Evolutionary conservation across 2,888 invertebrate species (phyloP), one percentile per base, ranked within the genome.

Genomic region (Theodoxus fluviatilis): DNA sequence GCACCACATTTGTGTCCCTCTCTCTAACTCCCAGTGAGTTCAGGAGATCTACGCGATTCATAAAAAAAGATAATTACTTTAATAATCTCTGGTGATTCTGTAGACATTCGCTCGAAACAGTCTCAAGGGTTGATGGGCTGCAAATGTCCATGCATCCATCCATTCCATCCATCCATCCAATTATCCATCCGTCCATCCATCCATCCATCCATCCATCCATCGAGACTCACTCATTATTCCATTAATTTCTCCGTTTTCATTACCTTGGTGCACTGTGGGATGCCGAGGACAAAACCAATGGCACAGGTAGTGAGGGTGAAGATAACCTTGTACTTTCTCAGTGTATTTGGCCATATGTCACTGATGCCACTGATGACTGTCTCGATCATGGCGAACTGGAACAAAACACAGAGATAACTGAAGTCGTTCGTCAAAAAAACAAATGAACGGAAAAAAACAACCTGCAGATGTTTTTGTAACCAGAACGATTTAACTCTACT

Each of bases 321-420:
- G 6, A 76, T 65, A 1, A 75, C 70, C 71, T 84, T 85, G 40
- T 73, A 69, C 63, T 73, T 77, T n/a, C 81, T 72, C 9, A 85
- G 76, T 7, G 75, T 52, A 0, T 25, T 65, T 4, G 84, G 84
- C 70, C 81, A 84, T 25, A 84, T 76, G 73, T 85, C 85, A 0
- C 79, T 74, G 22, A 83, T 72, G 6, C 81, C 84, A 40, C 82
- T 83, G 57, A 84, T 80, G 1, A 85, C 80, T 1, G 83, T 82
- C 73, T 85, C 84, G 80, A 85, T 82, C 79, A 83, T 81, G 12
- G 81, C 83, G 74, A 85, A 84, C 85, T 85, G 76, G 4, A 74
- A 71, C 25, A 22, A 43, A 49, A 67, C 68, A 52, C 9, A 70
- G 12, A 59, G 67, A 28, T 37, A 63, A 67, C 22, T 35, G 70